Evolutionary conservation across 2,888 invertebrate genomes (phyloP), one percentile per base, ranked within the genome.

Genomic region (Keiferia lycopersicella): DNA sequence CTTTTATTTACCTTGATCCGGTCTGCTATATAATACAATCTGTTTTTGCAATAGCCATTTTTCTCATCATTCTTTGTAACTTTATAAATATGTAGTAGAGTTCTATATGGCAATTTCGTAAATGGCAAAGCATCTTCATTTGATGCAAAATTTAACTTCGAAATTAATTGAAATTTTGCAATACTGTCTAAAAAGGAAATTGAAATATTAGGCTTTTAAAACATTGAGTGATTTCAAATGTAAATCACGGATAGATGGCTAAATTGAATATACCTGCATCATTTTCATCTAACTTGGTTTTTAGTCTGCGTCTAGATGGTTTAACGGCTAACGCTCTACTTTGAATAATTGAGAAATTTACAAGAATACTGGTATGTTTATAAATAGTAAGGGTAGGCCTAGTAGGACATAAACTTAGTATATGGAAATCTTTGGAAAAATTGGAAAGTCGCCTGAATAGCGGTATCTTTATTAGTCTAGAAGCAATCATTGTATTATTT

Each of bases 11-110:
- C 88, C 72, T 92, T 79, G 16, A 94, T 76, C 53, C 80, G 79
- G 26, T 91, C 81, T 64, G 93, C 86, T 66, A 94, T 84, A 72
- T 91, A 94, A 72, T 94, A 93, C n/a, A 94, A 79, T 62, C 94
- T 91, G 77, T 93, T 94, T 64, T 79, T 76, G 67, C 88, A 87
- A 65, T 82, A 85, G 0, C 92, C 80, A 60, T 80, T 71, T 2
- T 70, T 71, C 8, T 80, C 70, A 79, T 94, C 94, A 61, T 81
- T 77, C 73, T 82, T 74, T 39, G 85, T 88, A 22, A 74, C 75
- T 73, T 80, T 83, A 62, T 77, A 79, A 65, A 92, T 79, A 68
- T 80, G 79, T 12, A 80, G 34, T 66, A 92, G 79, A 60, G 81
- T 81, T 68, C 73, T 81, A 1, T 83, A 39, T 1, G 93, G 84